These are phyloP conservation scores for Malurus leucopterus DNA, from an alignment of 2,797 vertebrate species.

Conservation along the genomic window DNA sequence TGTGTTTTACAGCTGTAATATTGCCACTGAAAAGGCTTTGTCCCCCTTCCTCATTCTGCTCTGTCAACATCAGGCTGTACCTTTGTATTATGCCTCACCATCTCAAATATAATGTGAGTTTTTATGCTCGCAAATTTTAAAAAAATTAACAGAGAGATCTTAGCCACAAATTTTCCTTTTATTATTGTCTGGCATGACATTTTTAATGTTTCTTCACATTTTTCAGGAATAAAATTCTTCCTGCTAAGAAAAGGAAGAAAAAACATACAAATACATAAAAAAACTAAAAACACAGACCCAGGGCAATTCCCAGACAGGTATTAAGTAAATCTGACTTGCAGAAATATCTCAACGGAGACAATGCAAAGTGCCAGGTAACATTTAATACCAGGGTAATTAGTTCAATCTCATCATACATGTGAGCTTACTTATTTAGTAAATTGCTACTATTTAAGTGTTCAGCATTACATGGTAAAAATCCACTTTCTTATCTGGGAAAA, in stretches of 20 bases:
- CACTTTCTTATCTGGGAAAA: neutral
- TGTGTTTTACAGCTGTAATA: conserved; percentile 41
- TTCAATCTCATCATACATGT: neutral
- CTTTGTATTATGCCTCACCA: neutral
- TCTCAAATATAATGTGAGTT: neutral
- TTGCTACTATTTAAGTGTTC: neutral
- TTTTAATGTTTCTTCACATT: conserved; percentile 17
- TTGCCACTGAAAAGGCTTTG: neutral
- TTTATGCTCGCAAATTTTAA: neutral
- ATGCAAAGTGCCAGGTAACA: neutral
- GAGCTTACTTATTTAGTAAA: neutral
- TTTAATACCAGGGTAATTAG: neutral
- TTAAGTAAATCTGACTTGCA: neutral
- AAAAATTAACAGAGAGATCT: neutral
- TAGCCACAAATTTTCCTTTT: conserved; percentile 21
- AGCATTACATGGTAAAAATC: neutral
- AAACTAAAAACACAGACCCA: neutral
- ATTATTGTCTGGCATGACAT: neutral
- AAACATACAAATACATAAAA: neutral
- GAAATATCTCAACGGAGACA: neutral
- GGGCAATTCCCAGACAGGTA: neutral
- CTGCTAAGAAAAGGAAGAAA: conserved; percentile 16
- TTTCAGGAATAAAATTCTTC: conserved; percentile 31
- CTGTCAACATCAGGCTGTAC: neutral
- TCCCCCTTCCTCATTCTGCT: neutral